A percentile compares a stretch with the other conserved stretches of the same genome.
Evolutionary conservation across 2,888 invertebrate species (phyloP).

Genomic region (Sylvicola cinctus): DNA sequence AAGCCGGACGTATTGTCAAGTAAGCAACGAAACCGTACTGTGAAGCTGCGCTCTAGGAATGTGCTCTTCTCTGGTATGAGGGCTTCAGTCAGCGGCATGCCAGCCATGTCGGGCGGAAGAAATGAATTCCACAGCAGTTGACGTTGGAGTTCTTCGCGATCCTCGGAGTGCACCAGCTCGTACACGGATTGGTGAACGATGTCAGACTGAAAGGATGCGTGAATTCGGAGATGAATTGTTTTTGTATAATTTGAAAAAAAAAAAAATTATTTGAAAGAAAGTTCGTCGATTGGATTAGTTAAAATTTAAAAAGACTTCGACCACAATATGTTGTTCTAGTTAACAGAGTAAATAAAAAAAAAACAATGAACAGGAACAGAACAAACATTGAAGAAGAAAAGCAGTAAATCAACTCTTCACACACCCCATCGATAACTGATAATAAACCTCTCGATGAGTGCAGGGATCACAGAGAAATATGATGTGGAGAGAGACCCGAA

Average conservation of each 20-base stretch:
- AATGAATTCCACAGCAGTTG: conserved; percentile 92
- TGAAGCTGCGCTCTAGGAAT: conserved; percentile 87
- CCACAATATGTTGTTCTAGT: too few species aligned
- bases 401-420: too few species aligned
- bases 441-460: too few species aligned
- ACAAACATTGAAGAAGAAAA: too few species aligned
- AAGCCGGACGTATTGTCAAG: conserved; percentile 99
- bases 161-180: conserved; percentile 97
- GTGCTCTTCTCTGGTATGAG: conserved; percentile 75
- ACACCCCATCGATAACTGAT: too few species aligned
- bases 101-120: conserved; percentile 38
- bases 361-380: too few species aligned
- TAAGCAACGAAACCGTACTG: conserved; percentile 95
- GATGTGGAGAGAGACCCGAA: too few species aligned
- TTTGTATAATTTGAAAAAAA: conserved; percentile 6
- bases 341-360: too few species aligned
- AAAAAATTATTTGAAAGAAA: conserved; percentile 4
- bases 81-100: conserved; percentile 66
- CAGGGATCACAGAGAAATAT: too few species aligned
- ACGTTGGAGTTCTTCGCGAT: conserved; percentile 88
- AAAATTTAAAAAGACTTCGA: too few species aligned
- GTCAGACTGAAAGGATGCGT: conserved; percentile 55
- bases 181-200: conserved; percentile 98
- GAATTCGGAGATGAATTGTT: too few species aligned
- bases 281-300: too few species aligned